Conservation (phyloP, 2,888 invertebrate species). For the Pseudococcus viburni region DNA sequence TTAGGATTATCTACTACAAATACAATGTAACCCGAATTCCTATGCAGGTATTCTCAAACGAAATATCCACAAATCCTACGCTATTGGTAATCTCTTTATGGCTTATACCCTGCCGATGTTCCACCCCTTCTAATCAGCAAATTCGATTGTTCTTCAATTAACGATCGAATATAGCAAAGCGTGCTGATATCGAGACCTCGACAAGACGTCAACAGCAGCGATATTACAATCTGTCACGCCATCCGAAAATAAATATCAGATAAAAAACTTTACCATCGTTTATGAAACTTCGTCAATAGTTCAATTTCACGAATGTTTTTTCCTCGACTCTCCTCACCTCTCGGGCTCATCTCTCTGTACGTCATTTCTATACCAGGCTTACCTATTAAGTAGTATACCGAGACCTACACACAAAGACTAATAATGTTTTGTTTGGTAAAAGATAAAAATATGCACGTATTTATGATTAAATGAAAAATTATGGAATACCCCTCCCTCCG, state of each 20-base stretch:
- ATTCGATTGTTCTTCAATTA: conserved; percentile 7
- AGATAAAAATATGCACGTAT: no score
- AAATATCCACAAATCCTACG: neutral
- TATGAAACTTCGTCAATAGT: conserved; percentile 23
- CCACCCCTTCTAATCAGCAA: neutral
- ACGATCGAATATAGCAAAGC: neutral
- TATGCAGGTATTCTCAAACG: neutral
- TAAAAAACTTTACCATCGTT: conserved; percentile 38
- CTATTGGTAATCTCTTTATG: no score
- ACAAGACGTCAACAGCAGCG: conserved; percentile 10
- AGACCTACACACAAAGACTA: no score
- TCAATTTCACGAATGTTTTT: conserved; percentile 5
- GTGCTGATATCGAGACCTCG: conserved; percentile 3
- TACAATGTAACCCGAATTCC: no score
- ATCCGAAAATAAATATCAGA: conserved; percentile 38
- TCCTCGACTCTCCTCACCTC: neutral
- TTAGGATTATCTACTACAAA: no score
- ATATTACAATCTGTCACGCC: conserved; percentile 47
- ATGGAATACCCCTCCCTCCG: no score
- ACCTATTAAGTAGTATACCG: no score
- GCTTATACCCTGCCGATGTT: neutral
- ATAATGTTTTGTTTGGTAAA: no score
- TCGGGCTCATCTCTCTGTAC: neutral
- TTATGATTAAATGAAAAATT: no score
- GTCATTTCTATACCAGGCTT: neutral